Conservation (phyloP, 2,888 invertebrate genomes). For the Pemphredon lugubris region DNA sequence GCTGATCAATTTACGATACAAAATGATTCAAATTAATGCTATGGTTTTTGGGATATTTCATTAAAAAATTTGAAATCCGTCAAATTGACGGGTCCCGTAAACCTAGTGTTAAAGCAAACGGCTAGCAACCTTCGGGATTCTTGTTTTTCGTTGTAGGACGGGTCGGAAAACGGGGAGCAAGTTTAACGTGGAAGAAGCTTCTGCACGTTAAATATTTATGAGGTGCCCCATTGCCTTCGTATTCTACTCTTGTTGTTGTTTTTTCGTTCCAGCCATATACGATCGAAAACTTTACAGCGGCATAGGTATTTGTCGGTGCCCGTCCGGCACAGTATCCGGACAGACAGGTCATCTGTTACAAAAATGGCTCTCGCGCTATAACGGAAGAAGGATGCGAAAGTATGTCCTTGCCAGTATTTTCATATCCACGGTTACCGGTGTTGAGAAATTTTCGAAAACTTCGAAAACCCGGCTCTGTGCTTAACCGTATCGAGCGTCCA, state of each 20-base stretch:
- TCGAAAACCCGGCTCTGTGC: constrained; percentile 13
- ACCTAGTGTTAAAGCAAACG: not conserved
- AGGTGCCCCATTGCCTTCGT: constrained; percentile 22
- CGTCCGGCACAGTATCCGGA: constrained; percentile 56
- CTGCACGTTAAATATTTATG: constrained; percentile 46
- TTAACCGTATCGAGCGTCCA: no score
- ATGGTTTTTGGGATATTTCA: no score
- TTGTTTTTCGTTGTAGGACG: constrained; percentile 8
- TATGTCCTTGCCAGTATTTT: constrained; percentile 53
- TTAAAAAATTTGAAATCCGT: no score
- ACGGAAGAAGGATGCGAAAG: constrained; percentile 45
- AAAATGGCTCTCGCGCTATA: constrained; percentile 61
- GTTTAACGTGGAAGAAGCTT: constrained; percentile 26
- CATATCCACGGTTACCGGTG: constrained; percentile 27
- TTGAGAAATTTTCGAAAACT: constrained; percentile 33
- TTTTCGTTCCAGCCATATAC: constrained; percentile 20
- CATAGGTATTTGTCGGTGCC: constrained; percentile 62
- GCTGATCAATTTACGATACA: no score
- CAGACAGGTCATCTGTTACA: constrained; percentile 63
- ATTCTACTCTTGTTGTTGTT: not conserved
- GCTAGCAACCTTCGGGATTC: not conserved
- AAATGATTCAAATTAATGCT: no score
- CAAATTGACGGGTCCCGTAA: no score
- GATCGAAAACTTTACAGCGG: constrained; percentile 51
- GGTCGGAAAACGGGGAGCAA: constrained; percentile 3